Percentiles rank a stretch among this genome's conserved stretches.
Evolutionary conservation across 2,888 invertebrate genomes (phyloP).

Genomic region (Autographa pulchrina): DNA sequence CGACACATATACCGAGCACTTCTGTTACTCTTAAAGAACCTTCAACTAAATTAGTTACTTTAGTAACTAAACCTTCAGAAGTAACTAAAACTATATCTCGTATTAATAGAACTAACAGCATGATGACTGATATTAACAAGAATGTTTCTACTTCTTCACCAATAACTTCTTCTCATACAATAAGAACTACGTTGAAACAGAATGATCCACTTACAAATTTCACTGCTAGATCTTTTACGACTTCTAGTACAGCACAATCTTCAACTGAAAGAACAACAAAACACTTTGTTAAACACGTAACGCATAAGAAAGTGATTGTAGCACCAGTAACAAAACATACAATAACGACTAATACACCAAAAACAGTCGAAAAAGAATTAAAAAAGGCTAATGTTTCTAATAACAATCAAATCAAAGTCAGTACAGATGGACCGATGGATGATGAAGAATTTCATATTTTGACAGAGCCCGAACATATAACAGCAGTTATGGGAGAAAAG

Average conservation of each 20-base stretch:
- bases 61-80: conserved; percentile 46
- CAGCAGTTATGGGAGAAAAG: conserved; percentile 86
- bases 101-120: conserved; percentile 84
- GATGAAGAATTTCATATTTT: conserved; percentile 88
- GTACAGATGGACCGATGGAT: conserved; percentile 77
- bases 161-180: conserved; percentile 70
- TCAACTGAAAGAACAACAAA: conserved; percentile 54
- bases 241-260: conserved; percentile 46
- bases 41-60: conserved; percentile 56
- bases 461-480: conserved; percentile 89
- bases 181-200: conserved; percentile 51
- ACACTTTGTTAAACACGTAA: conserved; percentile 50
- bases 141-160: conserved; percentile 77
- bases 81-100: conserved; percentile 48
- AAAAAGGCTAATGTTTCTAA: conserved; percentile 67
- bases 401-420: conserved; percentile 64
- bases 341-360: conserved; percentile 48
- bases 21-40: conserved; percentile 44
- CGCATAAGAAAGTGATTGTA: conserved; percentile 49
- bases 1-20: conserved; percentile 49
- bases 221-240: conserved; percentile 45
- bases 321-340: conserved; percentile 47
- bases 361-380: conserved; percentile 46
- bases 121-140: conserved; percentile 74
- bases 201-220: conserved; percentile 44